Evolutionary conservation across 2,888 invertebrate species (phyloP).

Genomic region (Drosophila prostipennis): DNA sequence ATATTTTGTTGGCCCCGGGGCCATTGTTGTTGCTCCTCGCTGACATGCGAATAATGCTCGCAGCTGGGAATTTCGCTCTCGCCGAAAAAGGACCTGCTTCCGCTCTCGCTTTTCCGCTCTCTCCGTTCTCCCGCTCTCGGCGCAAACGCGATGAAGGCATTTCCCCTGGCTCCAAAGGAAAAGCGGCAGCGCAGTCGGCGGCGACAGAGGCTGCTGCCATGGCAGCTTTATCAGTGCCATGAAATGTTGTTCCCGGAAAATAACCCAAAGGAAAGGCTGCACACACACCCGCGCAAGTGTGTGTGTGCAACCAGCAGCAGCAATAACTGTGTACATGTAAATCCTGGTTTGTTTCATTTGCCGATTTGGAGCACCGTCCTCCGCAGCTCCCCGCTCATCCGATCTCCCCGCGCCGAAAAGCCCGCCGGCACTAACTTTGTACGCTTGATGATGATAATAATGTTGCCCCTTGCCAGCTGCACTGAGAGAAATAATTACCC

Average conservation of each 20-base stretch:
- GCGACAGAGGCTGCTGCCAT: conserved; percentile 66
- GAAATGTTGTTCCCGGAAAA: conserved; percentile 80
- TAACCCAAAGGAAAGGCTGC: conserved; percentile 78
- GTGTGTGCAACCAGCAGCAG: conserved; percentile 48
- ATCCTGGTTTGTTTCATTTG: conserved; percentile 80
- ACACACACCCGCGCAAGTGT: conserved; percentile 31
- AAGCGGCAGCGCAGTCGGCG: conserved; percentile 31
- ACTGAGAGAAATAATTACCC: conserved; percentile 18
- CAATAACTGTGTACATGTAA: conserved; percentile 80
- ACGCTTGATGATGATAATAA: conserved; percentile 78
- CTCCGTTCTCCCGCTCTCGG: conserved; percentile 16
- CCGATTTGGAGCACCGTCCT: conserved; percentile 68
- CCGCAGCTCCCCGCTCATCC: conserved; percentile 4
- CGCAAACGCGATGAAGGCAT: conserved; percentile 28
- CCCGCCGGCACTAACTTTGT: conserved; percentile 77
- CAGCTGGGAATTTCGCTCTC: conserved; percentile 58
- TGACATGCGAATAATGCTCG: conserved; percentile 66
- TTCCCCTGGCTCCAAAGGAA: conserved; percentile 35
- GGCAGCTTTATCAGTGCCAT: conserved; percentile 80
- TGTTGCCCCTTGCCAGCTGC: conserved; percentile 67
- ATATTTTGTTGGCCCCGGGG: conserved; percentile 73
- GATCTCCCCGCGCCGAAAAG: conserved; percentile 43
- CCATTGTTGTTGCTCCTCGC: conserved; percentile 58
- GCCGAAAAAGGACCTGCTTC: conserved; percentile 51
- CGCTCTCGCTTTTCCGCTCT: conserved; percentile 34